These are phyloP conservation scores for Sceloporus tristichus DNA, from an alignment of 2,113 vertebrate species.

Conservation along the genomic window DNA sequence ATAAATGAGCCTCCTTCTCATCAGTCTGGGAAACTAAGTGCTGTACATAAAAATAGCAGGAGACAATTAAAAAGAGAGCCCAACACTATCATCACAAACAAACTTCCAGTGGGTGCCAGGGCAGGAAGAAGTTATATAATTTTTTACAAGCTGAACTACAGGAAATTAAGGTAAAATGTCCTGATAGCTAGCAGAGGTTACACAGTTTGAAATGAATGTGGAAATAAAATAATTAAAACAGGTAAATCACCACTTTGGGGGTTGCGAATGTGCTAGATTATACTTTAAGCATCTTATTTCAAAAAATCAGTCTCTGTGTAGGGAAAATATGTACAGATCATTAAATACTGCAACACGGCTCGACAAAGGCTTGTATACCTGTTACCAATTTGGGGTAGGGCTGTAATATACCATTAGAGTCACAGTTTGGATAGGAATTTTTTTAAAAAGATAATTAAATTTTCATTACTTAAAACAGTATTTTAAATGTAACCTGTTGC, in stretches of 20 bases:
- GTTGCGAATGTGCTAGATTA: not conserved
- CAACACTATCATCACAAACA: conserved; percentile 13
- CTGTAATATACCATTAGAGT: not conserved
- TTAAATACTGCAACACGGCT: not conserved
- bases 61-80: conserved; percentile 53
- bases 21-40: conserved; percentile 73
- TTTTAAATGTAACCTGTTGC: too few species aligned
- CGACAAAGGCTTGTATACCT: too few species aligned
- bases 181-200: not conserved
- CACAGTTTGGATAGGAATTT: too few species aligned
- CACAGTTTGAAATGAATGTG: not conserved
- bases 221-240: not conserved
- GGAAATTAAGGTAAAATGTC: not conserved
- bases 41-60: conserved; percentile 65
- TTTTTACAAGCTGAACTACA: not conserved
- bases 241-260: not conserved
- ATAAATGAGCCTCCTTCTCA: conserved; percentile 70
- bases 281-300: not conserved
- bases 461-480: too few species aligned
- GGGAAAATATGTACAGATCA: not conserved
- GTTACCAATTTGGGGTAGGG: too few species aligned
- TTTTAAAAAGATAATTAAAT: too few species aligned
- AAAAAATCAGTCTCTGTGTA: not conserved
- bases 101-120: not conserved
- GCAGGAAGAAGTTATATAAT: not conserved